Conservation (phyloP, 1,140 invertebrate species). For the Hyles vespertilio region DNA sequence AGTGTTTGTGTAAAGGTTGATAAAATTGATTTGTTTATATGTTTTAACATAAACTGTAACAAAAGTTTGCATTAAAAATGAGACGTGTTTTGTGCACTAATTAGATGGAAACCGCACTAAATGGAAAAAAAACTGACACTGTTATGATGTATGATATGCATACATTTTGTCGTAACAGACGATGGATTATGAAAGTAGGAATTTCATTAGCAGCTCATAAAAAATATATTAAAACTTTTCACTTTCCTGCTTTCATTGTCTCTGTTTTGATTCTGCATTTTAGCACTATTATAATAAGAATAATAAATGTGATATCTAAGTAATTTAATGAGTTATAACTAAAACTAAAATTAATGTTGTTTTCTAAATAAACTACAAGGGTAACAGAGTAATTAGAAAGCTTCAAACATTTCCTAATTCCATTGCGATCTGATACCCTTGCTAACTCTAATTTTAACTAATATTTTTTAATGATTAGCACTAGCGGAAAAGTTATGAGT, state of each 20-base stretch:
- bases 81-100: conserved; percentile 39
- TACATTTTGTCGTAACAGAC: conserved; percentile 9
- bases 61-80: conserved; percentile 17
- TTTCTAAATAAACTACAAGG: not conserved
- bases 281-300: conserved; percentile 15
- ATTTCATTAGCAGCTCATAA: conserved; percentile 1
- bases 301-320: conserved; percentile 10
- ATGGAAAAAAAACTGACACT: too few relatives aligned
- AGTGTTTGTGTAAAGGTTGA: conserved; percentile 47
- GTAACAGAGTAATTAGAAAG: conserved; percentile 35
- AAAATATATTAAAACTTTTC: too few relatives aligned
- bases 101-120: conserved; percentile 45
- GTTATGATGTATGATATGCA: too few relatives aligned
- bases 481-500: conserved; percentile 49
- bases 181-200: conserved; percentile 26
- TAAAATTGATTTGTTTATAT: conserved; percentile 29
- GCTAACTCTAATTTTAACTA: conserved; percentile 14
- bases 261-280: conserved; percentile 18
- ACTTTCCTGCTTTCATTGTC: conserved; percentile 26
- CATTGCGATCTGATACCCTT: conserved; percentile 45
- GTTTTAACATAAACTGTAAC: conserved; percentile 29
- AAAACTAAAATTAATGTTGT: conserved; percentile 5
- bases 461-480: conserved; percentile 43
- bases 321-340: conserved; percentile 14
- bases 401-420: conserved; percentile 7